These are phyloP conservation scores for Himalopsyche japonica DNA, from an alignment of 2,888 invertebrate genomes.

Conservation along the genomic window DNA sequence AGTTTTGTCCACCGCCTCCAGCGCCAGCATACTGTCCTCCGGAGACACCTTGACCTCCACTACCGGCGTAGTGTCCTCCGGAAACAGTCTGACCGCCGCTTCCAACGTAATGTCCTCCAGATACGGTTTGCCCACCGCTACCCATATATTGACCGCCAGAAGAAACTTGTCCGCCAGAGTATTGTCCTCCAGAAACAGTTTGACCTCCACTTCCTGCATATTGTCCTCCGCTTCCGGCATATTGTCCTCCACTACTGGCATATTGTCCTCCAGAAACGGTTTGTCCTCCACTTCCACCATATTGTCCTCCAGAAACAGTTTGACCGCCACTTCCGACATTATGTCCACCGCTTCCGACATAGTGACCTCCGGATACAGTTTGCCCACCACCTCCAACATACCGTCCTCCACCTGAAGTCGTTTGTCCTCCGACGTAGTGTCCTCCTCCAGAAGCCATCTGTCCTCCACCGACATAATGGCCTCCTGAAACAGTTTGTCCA, in stretches of 20 bases:
- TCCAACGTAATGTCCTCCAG: background rate
- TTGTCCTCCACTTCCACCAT: background rate
- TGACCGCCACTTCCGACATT: slow-evolving; percentile 8
- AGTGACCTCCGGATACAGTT: background rate
- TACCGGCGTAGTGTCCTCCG: background rate
- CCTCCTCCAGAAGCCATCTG: background rate
- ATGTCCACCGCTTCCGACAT: background rate
- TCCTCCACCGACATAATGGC: slow-evolving; percentile 9
- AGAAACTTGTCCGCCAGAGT: background rate
- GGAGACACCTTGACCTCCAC: background rate
- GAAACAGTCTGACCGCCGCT: slow-evolving; percentile 11
- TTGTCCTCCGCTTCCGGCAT: background rate
- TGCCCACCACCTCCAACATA: background rate
- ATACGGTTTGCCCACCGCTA: background rate
- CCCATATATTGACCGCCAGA: background rate
- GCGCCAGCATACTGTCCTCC: slow-evolving; percentile 5
- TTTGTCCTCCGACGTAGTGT: background rate
- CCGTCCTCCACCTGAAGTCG: background rate
- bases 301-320: background rate
- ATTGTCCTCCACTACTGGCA: background rate
- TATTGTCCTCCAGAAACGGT: slow-evolving; percentile 4
- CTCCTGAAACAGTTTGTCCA: background rate
- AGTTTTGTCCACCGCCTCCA: background rate
- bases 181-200: background rate
- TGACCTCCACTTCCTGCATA: background rate